Conservation (phyloP, 2,797 vertebrate genomes). For the Myotis daubentonii region DNA sequence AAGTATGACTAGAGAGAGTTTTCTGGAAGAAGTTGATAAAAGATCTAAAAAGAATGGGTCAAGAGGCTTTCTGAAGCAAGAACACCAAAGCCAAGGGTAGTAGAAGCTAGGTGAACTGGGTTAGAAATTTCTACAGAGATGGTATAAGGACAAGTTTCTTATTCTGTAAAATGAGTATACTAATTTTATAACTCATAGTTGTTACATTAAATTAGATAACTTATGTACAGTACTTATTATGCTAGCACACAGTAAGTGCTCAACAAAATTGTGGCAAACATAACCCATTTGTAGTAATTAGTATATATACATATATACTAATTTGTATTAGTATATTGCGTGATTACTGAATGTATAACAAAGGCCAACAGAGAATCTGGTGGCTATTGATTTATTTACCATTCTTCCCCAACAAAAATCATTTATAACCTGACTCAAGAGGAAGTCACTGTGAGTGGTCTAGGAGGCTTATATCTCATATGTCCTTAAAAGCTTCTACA, state of each 20-base stretch:
- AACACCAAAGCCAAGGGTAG: not conserved
- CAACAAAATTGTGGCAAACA: not conserved
- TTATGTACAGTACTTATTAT: not conserved
- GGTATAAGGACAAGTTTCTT: not conserved
- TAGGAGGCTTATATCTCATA: not conserved
- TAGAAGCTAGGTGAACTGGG: not conserved
- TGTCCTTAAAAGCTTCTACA: not conserved
- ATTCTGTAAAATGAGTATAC: constrained; percentile 5
- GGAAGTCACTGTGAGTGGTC: not conserved
- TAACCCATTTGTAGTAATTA: too few relatives aligned
- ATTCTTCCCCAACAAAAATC: not conserved
- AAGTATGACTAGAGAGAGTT: not conserved
- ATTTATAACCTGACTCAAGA: not conserved
- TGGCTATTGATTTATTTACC: not conserved
- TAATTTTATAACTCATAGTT: not conserved
- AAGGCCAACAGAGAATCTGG: not conserved
- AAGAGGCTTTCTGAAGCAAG: not conserved
- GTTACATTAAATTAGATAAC: not conserved
- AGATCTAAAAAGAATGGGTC: not conserved
- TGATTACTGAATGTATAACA: not conserved
- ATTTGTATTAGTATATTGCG: not conserved
- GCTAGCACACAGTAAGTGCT: not conserved
- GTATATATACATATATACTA: too few relatives aligned
- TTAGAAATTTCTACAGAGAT: not conserved
- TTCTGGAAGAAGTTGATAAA: not conserved